Percentiles rank a stretch among this genome's conserved stretches.
Conservation (phyloP, 1,140 invertebrate genomes). For the Tachypleus tridentatus region DNA sequence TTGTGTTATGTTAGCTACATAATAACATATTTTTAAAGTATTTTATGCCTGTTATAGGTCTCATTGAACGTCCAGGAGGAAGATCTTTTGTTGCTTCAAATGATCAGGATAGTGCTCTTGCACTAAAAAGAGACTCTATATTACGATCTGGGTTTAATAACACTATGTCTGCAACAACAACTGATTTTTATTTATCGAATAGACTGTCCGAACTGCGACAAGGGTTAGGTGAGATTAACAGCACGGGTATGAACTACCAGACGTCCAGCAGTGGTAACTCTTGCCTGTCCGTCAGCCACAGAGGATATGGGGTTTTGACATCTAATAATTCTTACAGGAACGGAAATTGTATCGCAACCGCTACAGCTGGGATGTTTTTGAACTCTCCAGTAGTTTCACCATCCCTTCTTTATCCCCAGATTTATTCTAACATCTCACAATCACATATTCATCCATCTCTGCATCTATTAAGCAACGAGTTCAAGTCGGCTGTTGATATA, state of each 20-base stretch:
- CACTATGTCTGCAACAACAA: slow-evolving; percentile 13
- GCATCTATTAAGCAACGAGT: slow-evolving; percentile 43
- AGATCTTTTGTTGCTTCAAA: too few relatives aligned
- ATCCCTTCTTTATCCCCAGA: slow-evolving; percentile 59
- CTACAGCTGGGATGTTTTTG: slow-evolving; percentile 32
- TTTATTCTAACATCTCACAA: slow-evolving; percentile 54
- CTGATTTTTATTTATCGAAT: slow-evolving; percentile 17
- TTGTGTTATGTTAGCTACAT: too few relatives aligned
- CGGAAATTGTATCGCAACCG: slow-evolving; percentile 4
- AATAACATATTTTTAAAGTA: too few relatives aligned
- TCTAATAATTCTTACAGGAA: slow-evolving; percentile 18
- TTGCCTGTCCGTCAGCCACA: slow-evolving; percentile 11
- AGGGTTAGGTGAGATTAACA: slow-evolving; percentile 18
- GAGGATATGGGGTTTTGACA: slow-evolving; percentile 20
- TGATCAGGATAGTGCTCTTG: neutral
- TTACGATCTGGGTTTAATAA: slow-evolving; percentile 14
- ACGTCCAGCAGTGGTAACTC: slow-evolving; percentile 15
- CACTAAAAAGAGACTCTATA: slow-evolving; percentile 11
- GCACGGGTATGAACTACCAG: slow-evolving; percentile 9
- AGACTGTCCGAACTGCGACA: slow-evolving; percentile 29
- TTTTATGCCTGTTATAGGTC: too few relatives aligned
- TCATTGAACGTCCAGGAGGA: too few relatives aligned
- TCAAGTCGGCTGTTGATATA: slow-evolving; percentile 14
- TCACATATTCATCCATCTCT: slow-evolving; percentile 55
- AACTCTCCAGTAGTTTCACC: slow-evolving; percentile 31